phyloP scores from a whole-genome alignment of 23 tunicate genomes.

The Clavelina lepadiformis region DNA sequence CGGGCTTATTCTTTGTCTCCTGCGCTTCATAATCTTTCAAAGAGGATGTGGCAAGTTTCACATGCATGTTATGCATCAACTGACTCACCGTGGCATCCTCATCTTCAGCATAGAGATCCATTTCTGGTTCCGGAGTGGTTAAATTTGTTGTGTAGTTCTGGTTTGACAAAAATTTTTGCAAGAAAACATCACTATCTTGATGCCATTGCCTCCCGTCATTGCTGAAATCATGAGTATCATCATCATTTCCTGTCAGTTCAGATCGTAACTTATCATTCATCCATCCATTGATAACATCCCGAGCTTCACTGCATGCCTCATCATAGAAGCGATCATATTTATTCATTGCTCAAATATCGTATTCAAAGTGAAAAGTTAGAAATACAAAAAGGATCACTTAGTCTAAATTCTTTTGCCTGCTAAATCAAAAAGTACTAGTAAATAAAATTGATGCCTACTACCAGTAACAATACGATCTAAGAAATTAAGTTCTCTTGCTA shows the following conservation, averaged over 20 bases:
- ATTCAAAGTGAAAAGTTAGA: not conserved
- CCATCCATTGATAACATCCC: slow-evolving; percentile 41
- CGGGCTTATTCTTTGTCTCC: slow-evolving; percentile 5
- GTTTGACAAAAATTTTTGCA: slow-evolving; percentile 19
- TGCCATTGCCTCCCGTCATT: slow-evolving; percentile 15
- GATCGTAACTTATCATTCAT: slow-evolving; percentile 47
- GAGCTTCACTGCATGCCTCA: slow-evolving; percentile 45
- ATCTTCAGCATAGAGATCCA: slow-evolving; percentile 31
- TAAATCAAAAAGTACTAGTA: too few relatives aligned
- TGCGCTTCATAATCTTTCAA: slow-evolving; percentile 14
- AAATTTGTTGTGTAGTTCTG: not conserved
- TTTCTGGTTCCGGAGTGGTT: not conserved
- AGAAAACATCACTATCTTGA: slow-evolving; percentile 36
- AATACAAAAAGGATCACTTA: not conserved
- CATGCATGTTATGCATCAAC: slow-evolving; percentile 30
- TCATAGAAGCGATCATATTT: slow-evolving; percentile 27
- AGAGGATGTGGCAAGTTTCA: slow-evolving; percentile 5
- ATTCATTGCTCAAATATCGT: slow-evolving; percentile 1
- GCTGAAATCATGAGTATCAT: not conserved
- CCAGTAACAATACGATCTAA: too few relatives aligned
- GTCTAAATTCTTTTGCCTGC: too few relatives aligned
- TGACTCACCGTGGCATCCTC: slow-evolving; percentile 19
- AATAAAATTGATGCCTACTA: too few relatives aligned
- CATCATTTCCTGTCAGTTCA: slow-evolving; percentile 26
- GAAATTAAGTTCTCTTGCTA: too few relatives aligned